These are phyloP conservation scores for Abrostola tripartita DNA, from an alignment of 2,888 invertebrate species.

Conservation along the genomic window DNA sequence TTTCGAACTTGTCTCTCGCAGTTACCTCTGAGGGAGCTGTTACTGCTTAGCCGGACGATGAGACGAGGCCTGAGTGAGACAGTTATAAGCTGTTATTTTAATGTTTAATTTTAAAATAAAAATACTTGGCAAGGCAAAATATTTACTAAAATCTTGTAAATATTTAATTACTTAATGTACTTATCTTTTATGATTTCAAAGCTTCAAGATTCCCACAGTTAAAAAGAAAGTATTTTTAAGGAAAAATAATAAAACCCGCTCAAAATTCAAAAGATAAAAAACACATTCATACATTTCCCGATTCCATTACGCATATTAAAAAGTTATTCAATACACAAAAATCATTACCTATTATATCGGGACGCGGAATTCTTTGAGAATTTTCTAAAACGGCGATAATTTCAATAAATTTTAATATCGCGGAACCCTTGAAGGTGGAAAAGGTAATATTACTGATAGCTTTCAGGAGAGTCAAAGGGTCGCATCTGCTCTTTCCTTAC, in stretches of 20 bases:
- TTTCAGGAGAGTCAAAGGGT: conserved; percentile 59
- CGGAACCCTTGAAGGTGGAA: conserved; percentile 58
- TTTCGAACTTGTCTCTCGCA: no score
- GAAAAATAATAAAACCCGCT: not conserved
- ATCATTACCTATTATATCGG: conserved; percentile 41
- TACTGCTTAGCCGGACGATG: no score
- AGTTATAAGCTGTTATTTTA: no score
- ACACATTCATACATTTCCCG: conserved; percentile 25
- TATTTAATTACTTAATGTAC: no score
- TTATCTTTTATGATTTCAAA: no score
- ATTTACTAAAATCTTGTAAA: no score
- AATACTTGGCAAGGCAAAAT: no score
- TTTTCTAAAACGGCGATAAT: conserved; percentile 48
- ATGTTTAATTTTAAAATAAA: no score
- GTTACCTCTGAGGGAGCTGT: no score
- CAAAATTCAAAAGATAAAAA: not conserved
- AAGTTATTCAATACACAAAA: conserved; percentile 38
- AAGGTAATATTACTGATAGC: conserved; percentile 66
- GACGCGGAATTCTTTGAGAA: conserved; percentile 44
- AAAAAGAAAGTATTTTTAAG: no score
- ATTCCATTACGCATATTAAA: conserved; percentile 31
- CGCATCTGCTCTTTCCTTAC: conserved; percentile 58
- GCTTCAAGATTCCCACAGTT: no score
- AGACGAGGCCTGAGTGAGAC: no score
- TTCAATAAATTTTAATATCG: conserved; percentile 67